These are phyloP conservation scores for Pangasius macronema DNA, from an alignment of 2,797 vertebrate genomes.

Conservation along the genomic window DNA sequence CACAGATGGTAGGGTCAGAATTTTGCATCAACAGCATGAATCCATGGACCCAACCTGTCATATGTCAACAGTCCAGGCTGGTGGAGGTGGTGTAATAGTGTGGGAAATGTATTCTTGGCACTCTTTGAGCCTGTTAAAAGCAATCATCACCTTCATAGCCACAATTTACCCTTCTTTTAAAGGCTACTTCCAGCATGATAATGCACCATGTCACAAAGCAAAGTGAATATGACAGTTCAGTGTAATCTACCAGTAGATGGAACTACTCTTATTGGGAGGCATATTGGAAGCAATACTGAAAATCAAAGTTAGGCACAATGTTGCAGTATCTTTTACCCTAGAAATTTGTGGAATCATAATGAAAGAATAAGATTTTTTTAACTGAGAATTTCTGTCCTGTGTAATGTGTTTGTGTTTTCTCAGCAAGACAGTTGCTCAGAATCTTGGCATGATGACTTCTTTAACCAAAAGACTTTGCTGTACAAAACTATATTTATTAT, in stretches of 20 bases:
- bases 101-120: background rate
- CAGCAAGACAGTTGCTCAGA: background rate
- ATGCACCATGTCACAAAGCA: background rate
- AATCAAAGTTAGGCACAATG: background rate
- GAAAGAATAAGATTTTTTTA: background rate
- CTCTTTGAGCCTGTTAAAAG: background rate
- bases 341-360: background rate
- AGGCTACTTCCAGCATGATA: background rate
- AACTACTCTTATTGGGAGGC: background rate
- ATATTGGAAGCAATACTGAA: background rate
- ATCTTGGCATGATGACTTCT: background rate
- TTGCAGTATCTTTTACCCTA: background rate
- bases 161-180: background rate
- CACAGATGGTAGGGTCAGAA: background rate
- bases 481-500: slow-evolving; percentile 45
- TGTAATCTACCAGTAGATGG: background rate
- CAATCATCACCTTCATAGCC: background rate
- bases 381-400: background rate
- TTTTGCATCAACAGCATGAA: background rate
- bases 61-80: background rate
- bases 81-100: background rate
- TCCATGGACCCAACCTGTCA: background rate
- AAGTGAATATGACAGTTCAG: background rate
- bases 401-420: background rate
- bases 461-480: background rate